These are phyloP conservation scores for Andrena praecox DNA, from an alignment of 2,888 invertebrate species.

Conservation along the genomic window DNA sequence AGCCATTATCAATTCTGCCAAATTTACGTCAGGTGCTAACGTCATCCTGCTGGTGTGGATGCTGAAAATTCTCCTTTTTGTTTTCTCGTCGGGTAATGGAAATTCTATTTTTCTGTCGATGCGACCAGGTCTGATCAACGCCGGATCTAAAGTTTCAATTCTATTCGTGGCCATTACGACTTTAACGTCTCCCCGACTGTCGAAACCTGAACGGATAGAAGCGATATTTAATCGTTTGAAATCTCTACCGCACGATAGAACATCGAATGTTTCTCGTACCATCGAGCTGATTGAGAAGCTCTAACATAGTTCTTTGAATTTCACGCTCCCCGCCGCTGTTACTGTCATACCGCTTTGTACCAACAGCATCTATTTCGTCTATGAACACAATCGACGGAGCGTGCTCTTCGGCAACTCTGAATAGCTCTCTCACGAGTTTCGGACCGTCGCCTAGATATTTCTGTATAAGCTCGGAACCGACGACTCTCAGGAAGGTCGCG, in stretches of 20 bases:
- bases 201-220: slow-evolving; percentile 76
- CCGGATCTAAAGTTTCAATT: slow-evolving; percentile 99
- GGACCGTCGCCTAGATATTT: slow-evolving; percentile 99
- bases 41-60: slow-evolving; percentile 99
- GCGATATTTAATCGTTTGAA: background rate
- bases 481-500: slow-evolving; percentile 98
- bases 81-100: slow-evolving; percentile 99
- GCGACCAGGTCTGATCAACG: slow-evolving; percentile 98
- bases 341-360: slow-evolving; percentile 99
- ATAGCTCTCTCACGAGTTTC: slow-evolving; percentile 98
- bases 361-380: slow-evolving; percentile 99
- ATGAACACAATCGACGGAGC: slow-evolving; percentile 99
- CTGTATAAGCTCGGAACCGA: slow-evolving; percentile 99
- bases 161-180: slow-evolving; percentile 99
- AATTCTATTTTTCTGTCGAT: slow-evolving; percentile 99
- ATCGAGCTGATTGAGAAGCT: slow-evolving; percentile 98
- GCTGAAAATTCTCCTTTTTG: slow-evolving; percentile 97
- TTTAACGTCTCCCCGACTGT: slow-evolving; percentile 86
- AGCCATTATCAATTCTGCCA: slow-evolving; percentile 99
- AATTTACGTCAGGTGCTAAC: slow-evolving; percentile 97
- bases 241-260: slow-evolving; percentile 82
- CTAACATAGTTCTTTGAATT: slow-evolving; percentile 99
- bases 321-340: slow-evolving; percentile 99
- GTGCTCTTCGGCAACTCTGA: slow-evolving; percentile 99
- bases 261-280: slow-evolving; percentile 90